phyloP scores from a whole-genome alignment of 2,888 invertebrate species.

The Rhyacophila evoluta region DNA sequence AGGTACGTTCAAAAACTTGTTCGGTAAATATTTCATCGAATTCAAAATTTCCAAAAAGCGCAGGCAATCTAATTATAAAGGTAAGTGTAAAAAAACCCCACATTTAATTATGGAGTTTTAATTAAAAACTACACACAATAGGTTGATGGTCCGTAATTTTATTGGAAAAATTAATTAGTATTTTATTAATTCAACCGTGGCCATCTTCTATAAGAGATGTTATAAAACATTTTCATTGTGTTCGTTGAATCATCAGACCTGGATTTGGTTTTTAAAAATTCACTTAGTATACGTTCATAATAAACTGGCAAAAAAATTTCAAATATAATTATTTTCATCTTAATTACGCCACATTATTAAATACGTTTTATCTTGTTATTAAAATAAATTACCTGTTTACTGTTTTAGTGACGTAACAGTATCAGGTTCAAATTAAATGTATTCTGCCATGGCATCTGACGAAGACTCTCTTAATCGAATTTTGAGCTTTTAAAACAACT shows the following conservation, averaged over 20 bases:
- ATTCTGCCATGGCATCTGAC: too few species aligned
- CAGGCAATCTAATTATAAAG: neutral
- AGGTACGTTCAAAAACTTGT: neutral
- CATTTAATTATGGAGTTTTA: conserved; percentile 4
- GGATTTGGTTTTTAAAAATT: neutral
- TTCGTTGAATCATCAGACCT: neutral
- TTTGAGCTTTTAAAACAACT: too few species aligned
- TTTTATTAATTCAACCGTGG: neutral
- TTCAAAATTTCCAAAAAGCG: neutral
- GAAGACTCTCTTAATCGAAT: too few species aligned
- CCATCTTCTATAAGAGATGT: neutral
- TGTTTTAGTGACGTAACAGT: too few species aligned
- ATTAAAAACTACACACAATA: conserved; percentile 9
- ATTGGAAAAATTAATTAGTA: conserved; percentile 9
- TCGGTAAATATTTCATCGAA: neutral
- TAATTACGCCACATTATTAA: too few species aligned
- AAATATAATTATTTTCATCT: too few species aligned
- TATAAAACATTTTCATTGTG: conserved; percentile 14
- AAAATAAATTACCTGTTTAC: too few species aligned
- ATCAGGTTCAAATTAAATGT: too few species aligned
- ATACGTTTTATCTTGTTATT: too few species aligned
- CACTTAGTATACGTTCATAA: neutral
- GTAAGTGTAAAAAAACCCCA: neutral
- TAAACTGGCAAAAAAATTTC: neutral
- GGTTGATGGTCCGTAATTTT: neutral